These are phyloP conservation scores for Thalassaphorura encarpata DNA, from an alignment of 1,140 invertebrate genomes.

Conservation along the genomic window DNA sequence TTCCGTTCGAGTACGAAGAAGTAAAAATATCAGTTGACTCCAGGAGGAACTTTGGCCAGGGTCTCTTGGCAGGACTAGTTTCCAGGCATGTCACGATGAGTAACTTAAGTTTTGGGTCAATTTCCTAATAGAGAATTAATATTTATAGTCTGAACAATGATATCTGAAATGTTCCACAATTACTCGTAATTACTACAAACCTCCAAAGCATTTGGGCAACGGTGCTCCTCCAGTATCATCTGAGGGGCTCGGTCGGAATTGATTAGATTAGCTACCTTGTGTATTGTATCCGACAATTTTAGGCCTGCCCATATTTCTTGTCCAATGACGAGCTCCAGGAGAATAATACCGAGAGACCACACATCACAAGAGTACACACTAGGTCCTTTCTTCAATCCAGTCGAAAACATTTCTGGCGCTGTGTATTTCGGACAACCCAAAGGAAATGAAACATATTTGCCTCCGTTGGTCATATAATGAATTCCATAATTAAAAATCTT, in stretches of 20 bases:
- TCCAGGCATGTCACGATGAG: slow-evolving; percentile 34
- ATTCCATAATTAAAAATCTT: slow-evolving; percentile 89
- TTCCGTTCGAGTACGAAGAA: no score
- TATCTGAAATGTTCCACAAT: background rate
- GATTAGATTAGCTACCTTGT: slow-evolving; percentile 62
- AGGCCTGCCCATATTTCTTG: slow-evolving; percentile 54
- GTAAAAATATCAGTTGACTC: slow-evolving; percentile 8
- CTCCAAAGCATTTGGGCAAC: slow-evolving; percentile 53
- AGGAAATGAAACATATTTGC: slow-evolving; percentile 78
- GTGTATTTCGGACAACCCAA: slow-evolving; percentile 78
- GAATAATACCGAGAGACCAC: slow-evolving; percentile 82
- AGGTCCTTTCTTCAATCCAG: slow-evolving; percentile 36
- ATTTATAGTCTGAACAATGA: background rate
- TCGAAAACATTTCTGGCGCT: slow-evolving; percentile 71
- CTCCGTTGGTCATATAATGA: slow-evolving; percentile 78
- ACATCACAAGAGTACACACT: slow-evolving; percentile 50
- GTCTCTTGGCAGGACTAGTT: slow-evolving; percentile 27
- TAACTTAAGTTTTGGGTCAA: slow-evolving; percentile 11
- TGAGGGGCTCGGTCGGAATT: slow-evolving; percentile 52
- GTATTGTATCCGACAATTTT: slow-evolving; percentile 58
- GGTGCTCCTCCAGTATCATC: slow-evolving; percentile 63
- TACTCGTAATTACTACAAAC: slow-evolving; percentile 36
- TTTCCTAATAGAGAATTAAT: slow-evolving; percentile 10
- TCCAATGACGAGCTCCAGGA: slow-evolving; percentile 61
- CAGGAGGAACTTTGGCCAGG: slow-evolving; percentile 16